Evolutionary conservation across 2,888 invertebrate species (phyloP).

Genomic region (Poecilus cupreus): DNA sequence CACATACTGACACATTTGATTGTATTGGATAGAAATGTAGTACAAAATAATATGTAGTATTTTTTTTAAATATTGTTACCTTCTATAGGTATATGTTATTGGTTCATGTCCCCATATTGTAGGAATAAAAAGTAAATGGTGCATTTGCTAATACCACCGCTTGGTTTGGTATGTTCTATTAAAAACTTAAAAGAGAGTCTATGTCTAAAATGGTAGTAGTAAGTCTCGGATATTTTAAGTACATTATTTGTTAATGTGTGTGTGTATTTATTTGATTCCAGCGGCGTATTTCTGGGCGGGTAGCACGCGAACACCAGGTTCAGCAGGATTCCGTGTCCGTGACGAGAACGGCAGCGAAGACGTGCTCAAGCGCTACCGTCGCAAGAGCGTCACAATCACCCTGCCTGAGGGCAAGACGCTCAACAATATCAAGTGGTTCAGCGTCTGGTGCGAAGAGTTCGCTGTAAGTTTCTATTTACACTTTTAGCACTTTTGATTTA

Average conservation of each 20-base stretch:
- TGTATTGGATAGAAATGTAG: too few species aligned
- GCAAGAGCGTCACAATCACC: constrained; percentile 87
- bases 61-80: too few species aligned
- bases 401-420: constrained; percentile 91
- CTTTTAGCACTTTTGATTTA: too few species aligned
- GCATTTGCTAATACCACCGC: too few species aligned
- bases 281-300: constrained; percentile 95
- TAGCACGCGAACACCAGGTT: constrained; percentile 79
- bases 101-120: too few species aligned
- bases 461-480: constrained; percentile 77
- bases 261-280: constrained; percentile 69
- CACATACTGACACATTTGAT: too few species aligned
- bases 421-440: constrained; percentile 89
- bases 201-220: too few species aligned
- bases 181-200: too few species aligned
- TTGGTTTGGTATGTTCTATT: too few species aligned
- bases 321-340: constrained; percentile 82
- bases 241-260: neutral
- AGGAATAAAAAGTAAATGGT: too few species aligned
- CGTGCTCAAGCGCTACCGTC: constrained; percentile 87
- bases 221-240: neutral
- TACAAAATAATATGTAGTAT: too few species aligned
- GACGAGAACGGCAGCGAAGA: constrained; percentile 89
- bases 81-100: too few species aligned
- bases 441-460: constrained; percentile 94